phyloP scores from a whole-genome alignment of 35 echinoderm and acorn worm species.

The Lytechinus pictus region DNA sequence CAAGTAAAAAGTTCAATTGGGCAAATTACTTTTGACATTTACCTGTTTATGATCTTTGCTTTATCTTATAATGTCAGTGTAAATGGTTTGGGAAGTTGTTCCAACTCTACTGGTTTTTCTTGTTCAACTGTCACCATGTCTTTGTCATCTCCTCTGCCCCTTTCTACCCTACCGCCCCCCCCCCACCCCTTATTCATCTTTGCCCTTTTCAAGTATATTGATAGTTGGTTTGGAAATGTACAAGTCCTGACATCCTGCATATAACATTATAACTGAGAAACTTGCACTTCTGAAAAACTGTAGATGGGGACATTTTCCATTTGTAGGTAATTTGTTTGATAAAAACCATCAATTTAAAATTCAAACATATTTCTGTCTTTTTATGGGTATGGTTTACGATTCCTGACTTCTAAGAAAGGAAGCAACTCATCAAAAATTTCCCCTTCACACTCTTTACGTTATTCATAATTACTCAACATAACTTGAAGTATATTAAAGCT shows the following conservation, averaged over 20 bases:
- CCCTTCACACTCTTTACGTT: not conserved
- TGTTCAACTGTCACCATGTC: not conserved
- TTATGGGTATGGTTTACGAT: too few relatives aligned
- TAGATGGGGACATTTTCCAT: too few relatives aligned
- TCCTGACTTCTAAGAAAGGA: too few relatives aligned
- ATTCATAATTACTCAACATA: not conserved
- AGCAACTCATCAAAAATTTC: too few relatives aligned
- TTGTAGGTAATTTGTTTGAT: too few relatives aligned
- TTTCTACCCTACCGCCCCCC: not conserved
- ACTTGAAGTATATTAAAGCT: not conserved
- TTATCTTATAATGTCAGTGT: not conserved
- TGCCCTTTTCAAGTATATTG: too few relatives aligned
- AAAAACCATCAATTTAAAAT: too few relatives aligned
- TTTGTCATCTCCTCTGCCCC: not conserved
- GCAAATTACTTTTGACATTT: conserved; percentile 20
- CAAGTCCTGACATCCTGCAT: too few relatives aligned
- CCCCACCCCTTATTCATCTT: not conserved
- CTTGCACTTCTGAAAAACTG: too few relatives aligned
- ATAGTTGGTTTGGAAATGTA: too few relatives aligned
- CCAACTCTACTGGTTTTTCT: not conserved
- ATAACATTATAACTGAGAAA: too few relatives aligned
- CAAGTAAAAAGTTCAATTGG: not conserved
- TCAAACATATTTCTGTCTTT: too few relatives aligned
- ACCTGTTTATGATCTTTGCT: not conserved
- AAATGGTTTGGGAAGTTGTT: not conserved